phyloP scores from a whole-genome alignment of 2,888 invertebrate genomes.

The Oligia fasciuncula region DNA sequence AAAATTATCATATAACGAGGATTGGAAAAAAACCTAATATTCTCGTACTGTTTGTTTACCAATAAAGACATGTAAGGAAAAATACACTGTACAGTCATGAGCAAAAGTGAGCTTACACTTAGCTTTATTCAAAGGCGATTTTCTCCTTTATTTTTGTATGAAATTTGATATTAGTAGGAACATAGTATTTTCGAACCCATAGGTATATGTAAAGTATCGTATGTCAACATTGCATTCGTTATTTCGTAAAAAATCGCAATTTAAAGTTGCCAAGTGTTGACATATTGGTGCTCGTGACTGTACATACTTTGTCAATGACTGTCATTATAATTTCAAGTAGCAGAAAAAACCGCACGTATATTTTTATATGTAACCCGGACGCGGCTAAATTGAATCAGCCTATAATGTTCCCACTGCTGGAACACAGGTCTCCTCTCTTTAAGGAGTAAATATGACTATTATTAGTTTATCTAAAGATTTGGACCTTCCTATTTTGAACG shows the following conservation, averaged over 20 bases:
- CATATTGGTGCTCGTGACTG: too few species aligned
- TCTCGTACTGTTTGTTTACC: background rate
- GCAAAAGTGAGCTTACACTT: too few species aligned
- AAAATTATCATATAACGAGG: background rate
- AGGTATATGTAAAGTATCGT: too few species aligned
- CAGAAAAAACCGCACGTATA: background rate
- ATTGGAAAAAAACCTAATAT: too few species aligned
- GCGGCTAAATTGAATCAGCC: background rate
- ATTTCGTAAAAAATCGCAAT: too few species aligned
- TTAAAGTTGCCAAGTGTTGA: too few species aligned
- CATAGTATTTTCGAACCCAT: too few species aligned
- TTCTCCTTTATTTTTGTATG: too few species aligned
- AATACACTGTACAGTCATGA: too few species aligned
- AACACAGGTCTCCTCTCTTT: background rate
- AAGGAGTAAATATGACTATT: background rate
- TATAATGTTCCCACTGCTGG: background rate
- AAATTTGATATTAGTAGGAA: too few species aligned
- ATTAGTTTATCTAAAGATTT: background rate
- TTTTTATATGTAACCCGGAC: background rate
- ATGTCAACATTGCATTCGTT: too few species aligned
- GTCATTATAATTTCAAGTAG: background rate
- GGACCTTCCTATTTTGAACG: background rate
- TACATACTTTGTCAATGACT: background rate
- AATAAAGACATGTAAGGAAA: background rate
- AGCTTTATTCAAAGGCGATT: too few species aligned